Base-by-base conservation (phyloP, 2,888 invertebrate species). In the Cloeon dipterum region DNA sequence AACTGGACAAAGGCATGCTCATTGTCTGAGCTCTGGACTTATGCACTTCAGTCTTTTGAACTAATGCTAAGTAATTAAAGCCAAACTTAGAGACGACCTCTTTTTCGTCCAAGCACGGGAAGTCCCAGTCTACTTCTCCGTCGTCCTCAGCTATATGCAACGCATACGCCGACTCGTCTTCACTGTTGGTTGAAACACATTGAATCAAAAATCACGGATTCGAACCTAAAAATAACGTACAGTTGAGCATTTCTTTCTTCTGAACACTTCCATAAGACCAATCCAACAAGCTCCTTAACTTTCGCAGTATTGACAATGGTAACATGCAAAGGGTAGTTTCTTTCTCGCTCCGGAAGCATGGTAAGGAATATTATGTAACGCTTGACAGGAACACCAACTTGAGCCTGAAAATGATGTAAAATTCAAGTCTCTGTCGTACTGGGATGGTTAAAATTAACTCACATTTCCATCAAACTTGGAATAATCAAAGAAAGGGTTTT, bases 81-180 rank as follows among this genome's bases (percentile, higher is more conserved):
- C 86, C 86, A 56, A 91, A 94, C 57, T 93, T 93, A 1, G 81
- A 77, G 45, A 93, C 81, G 2, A 77, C 75, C 57, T 94, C 93
- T 41, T 71, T 69, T 11, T 76, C 67, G 52, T 91, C 89, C 10
- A 96, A 62, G 46, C 81, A 78, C 1, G 93, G 91, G 53, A 96
- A 91, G 47, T 89, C 93, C 58, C 70, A 69, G 56, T 89, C 89
- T 3, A 88, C 79, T 59, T 91, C 91, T 2, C 93, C 94, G 52
- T 91, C 89, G 50, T 94, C 93, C 58, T 94, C 94, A 19, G 86
- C 89, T 54, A 94, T 86, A 52, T 82, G 86, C 38, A 94, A 65
- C 32, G 85, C 83, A 54, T 88, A 93, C 49, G 74, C 60, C 62
- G 71, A 70, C 61, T 68, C 56, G 43, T 59, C 57, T 39, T 62